Conservation (phyloP, 2,797 vertebrate genomes). For the Gallinago solitaria region DNA sequence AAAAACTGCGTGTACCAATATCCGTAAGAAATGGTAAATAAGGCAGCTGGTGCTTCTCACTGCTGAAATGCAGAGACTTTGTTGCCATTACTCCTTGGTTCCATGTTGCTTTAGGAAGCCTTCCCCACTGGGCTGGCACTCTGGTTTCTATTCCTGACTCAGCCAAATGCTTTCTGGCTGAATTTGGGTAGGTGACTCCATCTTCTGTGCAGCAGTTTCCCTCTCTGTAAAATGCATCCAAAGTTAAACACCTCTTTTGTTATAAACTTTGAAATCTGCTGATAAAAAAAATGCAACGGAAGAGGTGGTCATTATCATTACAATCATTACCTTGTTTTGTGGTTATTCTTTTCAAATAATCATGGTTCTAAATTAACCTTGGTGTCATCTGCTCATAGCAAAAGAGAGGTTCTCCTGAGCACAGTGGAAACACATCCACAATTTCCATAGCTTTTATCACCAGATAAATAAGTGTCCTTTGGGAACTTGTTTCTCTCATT, state of each 20-base stretch:
- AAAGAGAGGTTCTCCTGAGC: background rate
- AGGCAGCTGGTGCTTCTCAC: background rate
- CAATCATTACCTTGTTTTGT: background rate
- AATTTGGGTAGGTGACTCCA: conserved; percentile 27
- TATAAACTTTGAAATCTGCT: background rate
- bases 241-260: background rate
- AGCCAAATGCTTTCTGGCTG: conserved; percentile 26
- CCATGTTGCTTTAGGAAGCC: background rate
- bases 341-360: background rate
- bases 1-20: background rate
- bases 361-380: background rate
- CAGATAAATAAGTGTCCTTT: background rate
- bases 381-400: background rate
- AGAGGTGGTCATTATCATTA: background rate
- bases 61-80: background rate
- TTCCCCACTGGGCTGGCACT: background rate
- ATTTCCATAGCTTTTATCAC: background rate
- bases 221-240: background rate
- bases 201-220: background rate
- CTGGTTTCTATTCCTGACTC: background rate
- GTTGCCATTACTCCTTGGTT: background rate
- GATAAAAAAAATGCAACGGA: background rate
- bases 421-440: background rate
- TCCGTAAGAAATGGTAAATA: background rate
- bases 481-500: background rate